Evolutionary conservation across 1,140 invertebrate species (phyloP).

Genomic region (Musca vetustissima): DNA sequence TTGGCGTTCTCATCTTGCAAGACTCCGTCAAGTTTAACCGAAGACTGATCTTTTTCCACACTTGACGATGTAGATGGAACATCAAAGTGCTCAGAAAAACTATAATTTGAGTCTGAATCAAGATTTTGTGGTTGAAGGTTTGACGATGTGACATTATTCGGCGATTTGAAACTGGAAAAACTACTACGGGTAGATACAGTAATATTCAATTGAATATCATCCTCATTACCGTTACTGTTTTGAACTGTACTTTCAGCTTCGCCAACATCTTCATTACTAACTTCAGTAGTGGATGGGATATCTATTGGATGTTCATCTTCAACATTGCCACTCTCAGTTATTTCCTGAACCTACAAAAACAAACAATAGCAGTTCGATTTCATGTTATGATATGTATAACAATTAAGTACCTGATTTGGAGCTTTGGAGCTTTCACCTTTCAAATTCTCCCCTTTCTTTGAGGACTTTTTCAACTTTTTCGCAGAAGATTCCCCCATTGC

Average conservation of each 20-base stretch:
- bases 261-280: background rate
- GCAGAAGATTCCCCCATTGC: background rate
- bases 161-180: background rate
- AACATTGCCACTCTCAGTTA: conserved; percentile 26
- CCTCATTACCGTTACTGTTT: too few relatives aligned
- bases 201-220: conserved; percentile 16
- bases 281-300: background rate
- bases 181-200: background rate
- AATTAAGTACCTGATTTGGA: conserved; percentile 26
- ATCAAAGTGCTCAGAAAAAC: conserved; percentile 53
- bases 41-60: background rate
- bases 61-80: conserved; percentile 33
- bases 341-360: conserved; percentile 26
- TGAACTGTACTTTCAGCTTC: background rate
- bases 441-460: conserved; percentile 30
- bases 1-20: too few relatives aligned
- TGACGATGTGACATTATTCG: conserved; percentile 1
- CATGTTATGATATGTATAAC: background rate
- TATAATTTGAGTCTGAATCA: conserved; percentile 53
- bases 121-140: background rate
- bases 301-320: background rate
- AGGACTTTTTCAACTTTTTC: conserved; percentile 6
- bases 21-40: too few relatives aligned
- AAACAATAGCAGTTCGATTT: background rate
- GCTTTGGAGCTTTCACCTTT: conserved; percentile 4